These are phyloP conservation scores for Argyresthia albistria DNA, from an alignment of 2,888 invertebrate genomes.

Conservation along the genomic window DNA sequence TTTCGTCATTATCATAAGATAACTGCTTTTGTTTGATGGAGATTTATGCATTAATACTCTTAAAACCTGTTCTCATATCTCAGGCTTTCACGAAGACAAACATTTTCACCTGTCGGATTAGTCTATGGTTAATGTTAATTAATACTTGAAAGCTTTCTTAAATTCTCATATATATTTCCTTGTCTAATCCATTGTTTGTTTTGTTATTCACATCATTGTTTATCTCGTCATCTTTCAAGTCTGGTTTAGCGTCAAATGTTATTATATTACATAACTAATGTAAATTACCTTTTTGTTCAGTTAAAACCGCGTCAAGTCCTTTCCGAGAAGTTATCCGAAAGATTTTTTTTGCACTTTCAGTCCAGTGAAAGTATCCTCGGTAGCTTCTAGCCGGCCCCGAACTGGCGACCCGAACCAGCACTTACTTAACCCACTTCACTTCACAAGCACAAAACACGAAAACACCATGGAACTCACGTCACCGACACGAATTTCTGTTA, in stretches of 20 bases:
- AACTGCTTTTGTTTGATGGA: not conserved
- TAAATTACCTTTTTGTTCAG: not conserved
- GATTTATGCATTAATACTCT: slow-evolving; percentile 1
- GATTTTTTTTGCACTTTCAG: slow-evolving; percentile 65
- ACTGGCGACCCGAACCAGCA: slow-evolving; percentile 29
- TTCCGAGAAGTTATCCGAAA: slow-evolving; percentile 55
- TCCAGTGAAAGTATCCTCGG: slow-evolving; percentile 71
- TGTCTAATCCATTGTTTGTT: too few species aligned
- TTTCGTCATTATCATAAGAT: not conserved
- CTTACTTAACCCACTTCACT: slow-evolving; percentile 14
- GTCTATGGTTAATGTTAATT: too few species aligned
- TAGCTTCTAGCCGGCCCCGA: slow-evolving; percentile 35
- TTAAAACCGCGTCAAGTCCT: not conserved
- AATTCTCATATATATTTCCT: too few species aligned
- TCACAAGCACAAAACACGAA: slow-evolving; percentile 21
- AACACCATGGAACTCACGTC: slow-evolving; percentile 32
- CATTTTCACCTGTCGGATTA: slow-evolving; percentile 1
- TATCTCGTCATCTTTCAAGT: too few species aligned
- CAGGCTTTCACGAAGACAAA: too few species aligned
- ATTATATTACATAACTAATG: too few species aligned
- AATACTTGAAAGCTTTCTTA: too few species aligned
- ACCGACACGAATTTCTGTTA: slow-evolving; percentile 33
- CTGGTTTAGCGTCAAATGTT: too few species aligned
- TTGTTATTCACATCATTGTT: too few species aligned
- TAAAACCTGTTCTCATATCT: not conserved